Percentiles rank a stretch among this genome's conserved stretches.
These are phyloP conservation scores for Dendrophyllia cribrosa DNA, from an alignment of 64 coral and sea anemone genomes.

Conservation along the genomic window DNA sequence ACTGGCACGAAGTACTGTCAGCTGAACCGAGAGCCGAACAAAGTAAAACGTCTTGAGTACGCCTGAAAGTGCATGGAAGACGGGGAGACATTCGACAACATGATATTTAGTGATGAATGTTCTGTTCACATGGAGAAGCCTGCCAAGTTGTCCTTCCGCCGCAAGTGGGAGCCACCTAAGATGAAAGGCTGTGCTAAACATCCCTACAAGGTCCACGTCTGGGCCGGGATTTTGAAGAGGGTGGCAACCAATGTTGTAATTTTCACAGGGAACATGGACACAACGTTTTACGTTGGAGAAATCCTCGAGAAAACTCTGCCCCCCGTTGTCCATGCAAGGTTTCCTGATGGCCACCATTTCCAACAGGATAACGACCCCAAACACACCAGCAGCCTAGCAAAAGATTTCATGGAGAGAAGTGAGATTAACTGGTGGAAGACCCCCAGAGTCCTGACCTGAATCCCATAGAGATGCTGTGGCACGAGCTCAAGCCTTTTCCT, in stretches of 20 bases:
- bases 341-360: neutral
- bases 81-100: no score
- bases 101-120: no score
- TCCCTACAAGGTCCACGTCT: constrained; percentile 1
- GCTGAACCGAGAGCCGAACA: no score
- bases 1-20: no score
- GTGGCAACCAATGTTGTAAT: neutral
- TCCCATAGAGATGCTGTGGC: constrained; percentile 38
- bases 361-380: neutral
- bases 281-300: no score
- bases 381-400: neutral
- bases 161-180: no score
- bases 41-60: no score
- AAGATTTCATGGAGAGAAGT: neutral
- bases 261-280: neutral
- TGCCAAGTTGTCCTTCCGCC: no score
- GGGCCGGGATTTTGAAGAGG: neutral
- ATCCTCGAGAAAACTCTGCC: neutral
- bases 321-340: neutral
- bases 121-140: no score
- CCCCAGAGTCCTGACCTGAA: constrained; percentile 49
- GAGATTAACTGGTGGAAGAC: constrained; percentile 39
- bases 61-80: no score
- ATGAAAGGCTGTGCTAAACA: neutral
- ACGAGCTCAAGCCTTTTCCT: constrained; percentile 11